These are phyloP conservation scores for Venustoraphidia nigricollis DNA, from an alignment of 2,888 invertebrate species.

Conservation along the genomic window DNA sequence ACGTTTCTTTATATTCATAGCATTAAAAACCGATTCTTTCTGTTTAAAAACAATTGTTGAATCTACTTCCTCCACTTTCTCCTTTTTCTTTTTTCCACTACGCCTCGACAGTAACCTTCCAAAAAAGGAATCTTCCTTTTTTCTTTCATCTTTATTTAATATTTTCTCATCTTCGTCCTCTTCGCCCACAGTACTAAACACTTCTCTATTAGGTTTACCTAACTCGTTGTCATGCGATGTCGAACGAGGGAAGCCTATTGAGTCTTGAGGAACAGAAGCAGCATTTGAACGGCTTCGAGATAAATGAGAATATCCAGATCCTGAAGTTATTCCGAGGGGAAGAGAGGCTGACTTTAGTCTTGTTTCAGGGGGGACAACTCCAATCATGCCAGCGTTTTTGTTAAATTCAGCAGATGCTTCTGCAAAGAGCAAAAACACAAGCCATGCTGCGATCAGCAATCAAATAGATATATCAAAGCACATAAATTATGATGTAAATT, in stretches of 20 bases:
- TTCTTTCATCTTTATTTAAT: slow-evolving; percentile 19
- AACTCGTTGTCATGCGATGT: slow-evolving; percentile 4
- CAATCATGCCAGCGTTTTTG: neutral
- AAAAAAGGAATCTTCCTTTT: slow-evolving; percentile 46
- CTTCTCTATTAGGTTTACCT: slow-evolving; percentile 21
- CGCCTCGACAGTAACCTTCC: slow-evolving; percentile 50
- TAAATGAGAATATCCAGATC: slow-evolving; percentile 32
- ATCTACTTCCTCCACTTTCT: slow-evolving; percentile 20
- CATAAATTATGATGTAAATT: too few species aligned
- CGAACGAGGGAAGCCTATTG: slow-evolving; percentile 1
- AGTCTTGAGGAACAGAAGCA: slow-evolving; percentile 15
- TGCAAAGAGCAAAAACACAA: slow-evolving; percentile 5
- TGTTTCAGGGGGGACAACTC: slow-evolving; percentile 29
- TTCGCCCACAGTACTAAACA: slow-evolving; percentile 19
- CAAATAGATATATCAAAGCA: neutral
- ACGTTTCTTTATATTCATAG: slow-evolving; percentile 34
- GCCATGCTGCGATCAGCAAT: slow-evolving; percentile 14
- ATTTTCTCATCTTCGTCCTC: slow-evolving; percentile 24
- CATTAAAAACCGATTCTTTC: slow-evolving; percentile 20
- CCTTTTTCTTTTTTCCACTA: slow-evolving; percentile 54
- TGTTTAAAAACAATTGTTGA: slow-evolving; percentile 17
- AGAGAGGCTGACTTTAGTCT: slow-evolving; percentile 48
- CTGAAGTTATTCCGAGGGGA: slow-evolving; percentile 42
- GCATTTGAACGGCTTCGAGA: slow-evolving; percentile 31
- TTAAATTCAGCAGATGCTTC: slow-evolving; percentile 1